Percentiles rank a stretch among this genome's conserved stretches.
Evolutionary conservation across 2,113 vertebrate species (phyloP).

Genomic region (Eretmochelys imbricata): DNA sequence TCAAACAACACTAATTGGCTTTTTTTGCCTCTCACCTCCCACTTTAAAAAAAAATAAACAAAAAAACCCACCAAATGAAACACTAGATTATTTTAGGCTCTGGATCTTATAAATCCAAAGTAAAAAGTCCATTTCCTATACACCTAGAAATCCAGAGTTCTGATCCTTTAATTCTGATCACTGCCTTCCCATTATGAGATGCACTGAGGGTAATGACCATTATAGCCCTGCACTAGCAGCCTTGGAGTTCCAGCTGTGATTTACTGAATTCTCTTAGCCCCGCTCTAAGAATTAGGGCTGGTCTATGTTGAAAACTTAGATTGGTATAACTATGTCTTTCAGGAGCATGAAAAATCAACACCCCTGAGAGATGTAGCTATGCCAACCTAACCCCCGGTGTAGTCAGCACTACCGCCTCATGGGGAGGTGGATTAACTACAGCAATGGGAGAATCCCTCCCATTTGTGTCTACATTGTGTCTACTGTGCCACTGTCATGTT

Average conservation of each 20-base stretch:
- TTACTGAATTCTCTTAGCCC: slow-evolving; percentile 38
- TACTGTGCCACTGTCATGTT: no score
- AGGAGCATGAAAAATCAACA: not conserved
- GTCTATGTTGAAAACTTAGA: not conserved
- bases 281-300: not conserved
- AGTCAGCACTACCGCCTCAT: not conserved
- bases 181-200: slow-evolving; percentile 17
- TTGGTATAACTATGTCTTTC: not conserved
- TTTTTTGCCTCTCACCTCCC: slow-evolving; percentile 11
- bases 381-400: not conserved
- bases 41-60: not conserved
- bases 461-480: not conserved
- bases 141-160: slow-evolving; percentile 63
- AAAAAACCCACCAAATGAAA: not conserved
- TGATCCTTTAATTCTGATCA: slow-evolving; percentile 41
- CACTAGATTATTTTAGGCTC: slow-evolving; percentile 36
- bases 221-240: not conserved
- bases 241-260: slow-evolving; percentile 48
- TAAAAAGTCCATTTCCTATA: slow-evolving; percentile 60
- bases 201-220: not conserved
- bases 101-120: slow-evolving; percentile 67
- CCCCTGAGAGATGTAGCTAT: not conserved
- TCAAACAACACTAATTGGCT: slow-evolving; percentile 43
- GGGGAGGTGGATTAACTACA: not conserved
- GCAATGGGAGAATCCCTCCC: not conserved